These are phyloP conservation scores for Thinocorus orbignyianus DNA, from an alignment of 2,113 vertebrate genomes.

Conservation along the genomic window DNA sequence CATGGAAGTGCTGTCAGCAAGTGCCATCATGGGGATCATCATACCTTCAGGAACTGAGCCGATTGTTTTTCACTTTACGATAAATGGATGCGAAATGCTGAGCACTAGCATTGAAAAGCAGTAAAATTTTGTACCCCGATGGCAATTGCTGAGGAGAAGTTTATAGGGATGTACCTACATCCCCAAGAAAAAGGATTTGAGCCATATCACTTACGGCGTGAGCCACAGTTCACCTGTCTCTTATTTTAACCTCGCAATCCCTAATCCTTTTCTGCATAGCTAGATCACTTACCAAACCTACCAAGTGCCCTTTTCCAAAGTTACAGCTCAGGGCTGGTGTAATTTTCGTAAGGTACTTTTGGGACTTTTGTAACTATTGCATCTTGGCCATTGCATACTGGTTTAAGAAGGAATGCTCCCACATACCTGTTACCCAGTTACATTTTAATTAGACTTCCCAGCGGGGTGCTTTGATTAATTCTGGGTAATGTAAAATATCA, in stretches of 20 bases:
- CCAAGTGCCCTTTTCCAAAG: neutral
- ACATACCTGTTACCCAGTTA: neutral
- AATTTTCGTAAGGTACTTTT: neutral
- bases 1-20: neutral
- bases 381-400: neutral
- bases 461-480: neutral
- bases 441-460: neutral
- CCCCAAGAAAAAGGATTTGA: neutral
- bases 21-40: neutral
- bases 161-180: neutral
- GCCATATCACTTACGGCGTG: accelerated
- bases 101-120: neutral
- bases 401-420: neutral
- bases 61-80: neutral
- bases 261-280: neutral
- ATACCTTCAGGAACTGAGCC: neutral
- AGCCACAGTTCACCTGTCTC: neutral
- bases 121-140: neutral
- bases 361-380: neutral
- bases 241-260: neutral
- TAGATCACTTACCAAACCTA: neutral
- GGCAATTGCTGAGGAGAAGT: neutral
- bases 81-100: neutral
- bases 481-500: neutral
- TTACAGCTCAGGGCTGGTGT: neutral